Evolutionary conservation across 2,888 invertebrate genomes (phyloP).

Genomic region (Agrochola litura): DNA sequence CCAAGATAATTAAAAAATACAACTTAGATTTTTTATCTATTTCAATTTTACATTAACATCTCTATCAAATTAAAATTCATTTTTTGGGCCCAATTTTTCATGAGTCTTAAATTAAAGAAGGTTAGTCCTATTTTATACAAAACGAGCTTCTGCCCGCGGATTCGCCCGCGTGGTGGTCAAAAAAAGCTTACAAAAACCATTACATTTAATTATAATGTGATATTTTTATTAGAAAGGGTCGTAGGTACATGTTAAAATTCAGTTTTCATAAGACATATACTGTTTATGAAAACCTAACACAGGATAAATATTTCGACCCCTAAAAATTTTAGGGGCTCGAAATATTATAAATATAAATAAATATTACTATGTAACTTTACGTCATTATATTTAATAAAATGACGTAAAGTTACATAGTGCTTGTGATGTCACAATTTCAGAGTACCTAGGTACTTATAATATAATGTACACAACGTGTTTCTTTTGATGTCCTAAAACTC

Average conservation of each 20-base stretch:
- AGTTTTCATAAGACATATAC: no score
- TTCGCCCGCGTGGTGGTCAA: neutral
- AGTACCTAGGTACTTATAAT: neutral
- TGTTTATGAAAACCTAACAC: no score
- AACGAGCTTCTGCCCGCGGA: neutral
- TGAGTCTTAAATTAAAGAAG: neutral
- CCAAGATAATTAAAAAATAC: constrained; percentile 21
- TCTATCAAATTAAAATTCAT: neutral
- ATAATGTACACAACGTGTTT: no score
- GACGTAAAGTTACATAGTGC: neutral
- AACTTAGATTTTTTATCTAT: neutral
- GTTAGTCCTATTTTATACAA: neutral
- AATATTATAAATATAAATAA: no score
- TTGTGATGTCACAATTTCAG: neutral
- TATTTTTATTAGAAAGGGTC: no score
- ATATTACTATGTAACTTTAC: no score
- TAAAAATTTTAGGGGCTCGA: no score
- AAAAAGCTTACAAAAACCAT: neutral
- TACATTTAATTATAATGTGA: no score
- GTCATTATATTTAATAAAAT: no score
- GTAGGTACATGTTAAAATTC: no score
- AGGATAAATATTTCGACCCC: no score
- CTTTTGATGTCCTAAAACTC: no score
- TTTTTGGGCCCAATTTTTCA: neutral
- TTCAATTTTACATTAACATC: constrained; percentile 4